Base-by-base conservation (phyloP, 2,888 invertebrate genomes). In the Oxyscelio sp. region DNA sequence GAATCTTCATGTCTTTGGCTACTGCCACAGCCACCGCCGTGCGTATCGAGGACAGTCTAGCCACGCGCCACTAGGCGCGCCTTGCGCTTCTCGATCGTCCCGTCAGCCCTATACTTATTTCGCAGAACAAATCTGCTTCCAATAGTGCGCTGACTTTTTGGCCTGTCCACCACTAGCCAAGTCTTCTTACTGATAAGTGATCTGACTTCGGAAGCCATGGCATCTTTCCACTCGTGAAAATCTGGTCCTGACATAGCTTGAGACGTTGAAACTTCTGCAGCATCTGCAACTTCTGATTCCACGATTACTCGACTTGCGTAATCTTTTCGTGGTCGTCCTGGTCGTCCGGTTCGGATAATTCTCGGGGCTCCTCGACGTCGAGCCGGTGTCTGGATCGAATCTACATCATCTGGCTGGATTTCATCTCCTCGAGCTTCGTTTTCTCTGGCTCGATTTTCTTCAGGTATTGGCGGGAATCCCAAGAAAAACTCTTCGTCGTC, bases 1-100 rank as follows among this genome's bases (percentile, higher is more conserved):
- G 13, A 4, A 89, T 83, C 11, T 75, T 40, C 80, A 89, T 73
- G 4, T 45, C 73, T 9, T 61, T 24, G 17, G 70, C 43, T 17
- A 73, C 84, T 15, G 86, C 84, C 9, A 88, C 19, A 0, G 85
- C 58, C 21, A 79, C 56, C n/a, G 87, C 19, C 4, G 82, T n/a
- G 0, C 65, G 45, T 13, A 84, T 59, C 0, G 84, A 74, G 38
- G 65, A 19, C 22, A 80, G 27, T 0, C 61, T 61, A 1, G 40
- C 61, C 43, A 61, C 66, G 50, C 1, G 74, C 81, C 22, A 74
- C 81, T 15, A 74, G 22, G 5, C 74, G 54, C 9, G 63, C 71
- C 31, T 73, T 65, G 15, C 71, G 58, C 15, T 56, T 56, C 4
- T 40, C 34, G 0, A 74, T 21, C n/a, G 43, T 22, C 0, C 73